phyloP scores from a whole-genome alignment of 2,888 invertebrate species.

The Ophioninae sp. region DNA sequence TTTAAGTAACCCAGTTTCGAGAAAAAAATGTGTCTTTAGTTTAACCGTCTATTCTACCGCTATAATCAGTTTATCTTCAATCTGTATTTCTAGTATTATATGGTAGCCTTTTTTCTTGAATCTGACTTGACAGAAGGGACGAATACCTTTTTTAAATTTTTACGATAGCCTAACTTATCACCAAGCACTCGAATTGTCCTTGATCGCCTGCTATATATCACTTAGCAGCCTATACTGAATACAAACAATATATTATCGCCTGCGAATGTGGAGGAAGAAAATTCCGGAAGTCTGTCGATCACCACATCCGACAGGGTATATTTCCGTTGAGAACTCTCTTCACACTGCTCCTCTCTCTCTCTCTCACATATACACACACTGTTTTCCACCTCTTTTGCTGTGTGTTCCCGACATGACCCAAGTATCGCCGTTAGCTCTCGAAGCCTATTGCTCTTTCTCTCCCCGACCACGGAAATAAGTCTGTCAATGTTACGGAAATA shows the following conservation, averaged over 20 bases:
- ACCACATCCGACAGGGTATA: slow-evolving; percentile 46
- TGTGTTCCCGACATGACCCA: slow-evolving; percentile 36
- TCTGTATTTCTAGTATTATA: too few relatives aligned
- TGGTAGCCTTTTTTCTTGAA: too few relatives aligned
- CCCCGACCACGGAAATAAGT: slow-evolving; percentile 52
- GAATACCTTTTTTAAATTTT: too few relatives aligned
- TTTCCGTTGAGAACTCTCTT: slow-evolving; percentile 44
- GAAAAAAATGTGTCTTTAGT: too few relatives aligned
- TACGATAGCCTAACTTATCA: neutral
- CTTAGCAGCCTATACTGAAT: neutral
- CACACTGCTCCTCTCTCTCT: neutral
- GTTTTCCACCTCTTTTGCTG: neutral
- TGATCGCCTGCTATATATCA: neutral
- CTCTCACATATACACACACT: neutral
- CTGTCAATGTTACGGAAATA: slow-evolving; percentile 52
- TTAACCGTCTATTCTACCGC: too few relatives aligned
- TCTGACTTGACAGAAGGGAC: too few relatives aligned
- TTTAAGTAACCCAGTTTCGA: too few relatives aligned
- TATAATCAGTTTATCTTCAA: too few relatives aligned
- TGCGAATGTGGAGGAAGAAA: slow-evolving; percentile 22
- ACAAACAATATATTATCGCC: neutral
- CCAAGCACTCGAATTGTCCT: neutral
- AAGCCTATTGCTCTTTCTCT: slow-evolving; percentile 17
- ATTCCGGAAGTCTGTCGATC: slow-evolving; percentile 40
- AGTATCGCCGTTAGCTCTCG: slow-evolving; percentile 13